Evolutionary conservation across 1,140 invertebrate genomes (phyloP), one percentile per base, ranked within the genome.

Genomic region (Epicauta chinensis): DNA sequence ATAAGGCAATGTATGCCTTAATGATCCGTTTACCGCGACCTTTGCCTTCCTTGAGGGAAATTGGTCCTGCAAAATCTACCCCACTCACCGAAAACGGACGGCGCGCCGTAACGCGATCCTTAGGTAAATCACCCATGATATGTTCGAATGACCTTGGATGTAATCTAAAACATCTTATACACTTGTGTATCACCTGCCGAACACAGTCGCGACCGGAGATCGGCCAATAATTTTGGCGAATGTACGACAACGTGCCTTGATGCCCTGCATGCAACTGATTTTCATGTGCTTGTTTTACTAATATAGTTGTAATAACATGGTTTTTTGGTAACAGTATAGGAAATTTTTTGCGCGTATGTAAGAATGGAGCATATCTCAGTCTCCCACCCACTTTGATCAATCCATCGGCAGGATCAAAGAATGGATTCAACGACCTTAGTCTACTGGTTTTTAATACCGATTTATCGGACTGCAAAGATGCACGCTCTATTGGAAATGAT

Each of bases 1-100:
- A 70, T 3, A 68, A 15, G 14, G 38, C 31, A n/a, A 68, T 36
- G 17, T 67, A 71, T 3, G 38, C 50, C 46, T 71, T 71, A 5
- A 50, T 16, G 7, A 34, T 16, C 34, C 40, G 36, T 1, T 14
- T 35, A 46, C 35, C 63, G 17, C 58, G 55, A 10, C 23, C 36
- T 13, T 37, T 29, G 2, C 15, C 16, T 16, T 35, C 39, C n/a
- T 42, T 47, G 7, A 58, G 34, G 15, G 0, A 16, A 23, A 58
- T 30, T 13, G 66, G 66, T 10, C 64, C 65, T 1, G 56, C 62
- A 35, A 62, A 67, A 36, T 69, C 64, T 0, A 65, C 53, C 1
- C 65, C 62, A 14, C 32, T 45, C 0, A 32, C 17, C 5, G 48
- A 35, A 55, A 65, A 67, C 10, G 60, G 59, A 15, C 47, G 46